These are phyloP conservation scores for Alexandromys fortis DNA, from an alignment of 2,113 vertebrate species.

Conservation along the genomic window DNA sequence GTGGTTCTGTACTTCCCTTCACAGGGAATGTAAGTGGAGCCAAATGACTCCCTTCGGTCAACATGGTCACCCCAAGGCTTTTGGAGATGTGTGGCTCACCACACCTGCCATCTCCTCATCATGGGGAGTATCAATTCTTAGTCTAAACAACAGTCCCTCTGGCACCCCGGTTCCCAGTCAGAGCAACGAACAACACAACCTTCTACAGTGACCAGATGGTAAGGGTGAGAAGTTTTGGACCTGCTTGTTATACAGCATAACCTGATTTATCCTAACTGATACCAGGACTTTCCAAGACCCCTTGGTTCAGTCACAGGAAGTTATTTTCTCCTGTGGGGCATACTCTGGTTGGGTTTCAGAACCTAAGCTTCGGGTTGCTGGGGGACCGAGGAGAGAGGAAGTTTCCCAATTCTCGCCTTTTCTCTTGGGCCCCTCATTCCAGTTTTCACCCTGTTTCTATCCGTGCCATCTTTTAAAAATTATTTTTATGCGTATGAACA, in stretches of 20 bases:
- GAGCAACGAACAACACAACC: not conserved
- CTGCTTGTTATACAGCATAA: not conserved
- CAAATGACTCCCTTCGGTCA: not conserved
- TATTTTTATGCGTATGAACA: not conserved
- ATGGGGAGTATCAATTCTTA: not conserved
- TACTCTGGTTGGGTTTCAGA: not conserved
- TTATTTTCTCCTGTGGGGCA: not conserved
- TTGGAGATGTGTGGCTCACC: not conserved
- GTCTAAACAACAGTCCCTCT: not conserved
- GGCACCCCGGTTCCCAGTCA: not conserved
- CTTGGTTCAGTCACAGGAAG: not conserved
- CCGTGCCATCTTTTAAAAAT: not conserved
- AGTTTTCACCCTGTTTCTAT: not conserved
- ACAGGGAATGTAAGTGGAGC: not conserved
- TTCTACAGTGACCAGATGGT: not conserved
- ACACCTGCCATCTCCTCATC: not conserved
- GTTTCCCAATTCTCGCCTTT: not conserved
- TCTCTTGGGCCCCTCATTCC: not conserved
- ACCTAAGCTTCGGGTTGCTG: not conserved
- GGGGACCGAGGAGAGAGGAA: not conserved
- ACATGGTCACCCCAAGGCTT: not conserved
- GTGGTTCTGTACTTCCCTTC: not conserved
- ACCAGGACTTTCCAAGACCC: too few species aligned
- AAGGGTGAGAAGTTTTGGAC: not conserved
- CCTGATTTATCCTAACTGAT: not conserved